Evolutionary conservation across 2,113 vertebrate genomes (phyloP).

Genomic region (Desmodus rotundus): DNA sequence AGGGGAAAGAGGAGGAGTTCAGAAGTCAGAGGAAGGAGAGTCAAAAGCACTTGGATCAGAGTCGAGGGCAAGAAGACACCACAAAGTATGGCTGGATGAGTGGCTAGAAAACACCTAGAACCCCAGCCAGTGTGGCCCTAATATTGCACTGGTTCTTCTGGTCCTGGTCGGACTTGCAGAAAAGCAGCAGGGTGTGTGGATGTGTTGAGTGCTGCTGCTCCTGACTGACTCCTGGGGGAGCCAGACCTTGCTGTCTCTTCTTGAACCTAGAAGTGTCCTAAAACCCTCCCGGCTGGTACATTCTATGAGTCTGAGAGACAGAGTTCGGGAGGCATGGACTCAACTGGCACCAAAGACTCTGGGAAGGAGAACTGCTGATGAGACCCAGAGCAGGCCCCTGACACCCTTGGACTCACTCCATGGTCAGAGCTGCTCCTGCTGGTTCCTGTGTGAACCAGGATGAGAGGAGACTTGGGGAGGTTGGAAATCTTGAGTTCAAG

Average conservation of each 20-base stretch:
- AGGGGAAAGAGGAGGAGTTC: background rate
- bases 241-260: background rate
- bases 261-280: background rate
- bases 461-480: too few relatives aligned
- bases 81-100: too few relatives aligned
- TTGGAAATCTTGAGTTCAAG: background rate
- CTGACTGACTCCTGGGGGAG: background rate
- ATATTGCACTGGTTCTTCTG: too few relatives aligned
- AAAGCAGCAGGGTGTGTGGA: background rate
- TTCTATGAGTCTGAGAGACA: background rate
- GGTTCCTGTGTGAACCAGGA: rapidly evolving
- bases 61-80: rapidly evolving
- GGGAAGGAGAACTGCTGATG: background rate
- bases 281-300: background rate
- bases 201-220: background rate
- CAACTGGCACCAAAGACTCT: background rate
- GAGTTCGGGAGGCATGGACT: background rate
- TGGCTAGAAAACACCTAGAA: background rate
- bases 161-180: too few relatives aligned
- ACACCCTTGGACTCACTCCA: background rate
- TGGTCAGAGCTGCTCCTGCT: background rate
- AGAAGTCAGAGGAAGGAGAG: background rate
- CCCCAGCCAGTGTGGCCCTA: background rate
- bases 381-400: background rate
- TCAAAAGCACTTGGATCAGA: background rate